These are phyloP conservation scores for Dendrolimus punctatus DNA, from an alignment of 1,140 invertebrate species.

Conservation along the genomic window DNA sequence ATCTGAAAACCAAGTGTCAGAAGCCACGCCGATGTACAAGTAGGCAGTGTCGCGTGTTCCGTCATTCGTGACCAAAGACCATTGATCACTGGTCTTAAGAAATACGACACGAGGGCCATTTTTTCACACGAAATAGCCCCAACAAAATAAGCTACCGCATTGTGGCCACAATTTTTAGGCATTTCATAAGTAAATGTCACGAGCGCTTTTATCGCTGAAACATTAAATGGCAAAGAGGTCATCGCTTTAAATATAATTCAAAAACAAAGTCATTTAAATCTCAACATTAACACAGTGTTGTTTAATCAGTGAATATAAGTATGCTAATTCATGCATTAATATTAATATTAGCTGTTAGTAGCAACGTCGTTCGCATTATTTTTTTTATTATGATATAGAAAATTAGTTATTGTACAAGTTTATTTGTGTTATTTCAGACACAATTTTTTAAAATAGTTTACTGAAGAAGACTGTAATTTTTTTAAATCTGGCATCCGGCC, in stretches of 20 bases:
- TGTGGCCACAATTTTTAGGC: constrained; percentile 2
- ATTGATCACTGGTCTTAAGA: constrained; percentile 48
- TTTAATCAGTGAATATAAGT: no score
- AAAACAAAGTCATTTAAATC: background rate
- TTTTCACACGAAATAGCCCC: constrained; percentile 43
- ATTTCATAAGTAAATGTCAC: constrained; percentile 7
- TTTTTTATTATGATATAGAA: no score
- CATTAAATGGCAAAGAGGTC: constrained; percentile 1
- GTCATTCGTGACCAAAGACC: constrained; percentile 39
- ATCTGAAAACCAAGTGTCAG: constrained; percentile 43
- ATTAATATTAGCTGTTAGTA: no score
- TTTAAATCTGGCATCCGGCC: no score
- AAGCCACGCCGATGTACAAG: constrained; percentile 31
- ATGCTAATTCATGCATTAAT: no score
- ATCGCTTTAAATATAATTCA: background rate
- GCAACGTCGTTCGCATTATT: no score
- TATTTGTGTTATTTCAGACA: no score
- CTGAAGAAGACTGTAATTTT: no score
- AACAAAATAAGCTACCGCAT: constrained; percentile 7
- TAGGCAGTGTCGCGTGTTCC: constrained; percentile 30
- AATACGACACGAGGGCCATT: constrained; percentile 50
- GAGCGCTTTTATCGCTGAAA: constrained; percentile 1
- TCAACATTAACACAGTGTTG: no score
- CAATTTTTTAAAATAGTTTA: no score
- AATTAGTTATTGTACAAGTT: no score